Conservation (phyloP, 2,888 invertebrate species). For the Stenotaenia linearis region DNA sequence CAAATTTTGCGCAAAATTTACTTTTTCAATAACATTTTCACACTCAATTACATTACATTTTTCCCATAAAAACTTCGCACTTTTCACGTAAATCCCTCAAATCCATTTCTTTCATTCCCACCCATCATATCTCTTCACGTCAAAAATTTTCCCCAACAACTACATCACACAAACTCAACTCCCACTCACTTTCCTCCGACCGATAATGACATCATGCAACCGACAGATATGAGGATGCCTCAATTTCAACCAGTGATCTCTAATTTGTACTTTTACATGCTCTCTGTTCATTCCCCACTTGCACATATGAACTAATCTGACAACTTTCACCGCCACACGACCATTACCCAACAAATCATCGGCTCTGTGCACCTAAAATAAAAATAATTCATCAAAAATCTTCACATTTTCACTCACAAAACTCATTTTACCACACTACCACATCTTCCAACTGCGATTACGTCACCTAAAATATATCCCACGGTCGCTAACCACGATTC, state of each 20-base stretch:
- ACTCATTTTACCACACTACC: neutral
- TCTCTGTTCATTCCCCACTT: neutral
- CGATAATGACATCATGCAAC: neutral
- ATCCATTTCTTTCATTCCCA: no score
- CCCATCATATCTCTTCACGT: no score
- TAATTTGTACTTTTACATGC: neutral
- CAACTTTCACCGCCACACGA: neutral
- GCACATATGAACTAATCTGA: neutral
- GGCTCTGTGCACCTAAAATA: neutral
- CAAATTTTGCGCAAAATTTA: no score
- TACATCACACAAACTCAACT: no score
- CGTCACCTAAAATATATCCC: neutral
- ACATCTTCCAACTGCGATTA: neutral
- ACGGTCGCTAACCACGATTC: neutral
- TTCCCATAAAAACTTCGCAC: no score
- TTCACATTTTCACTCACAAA: neutral
- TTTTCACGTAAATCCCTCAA: no score
- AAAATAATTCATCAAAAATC: neutral
- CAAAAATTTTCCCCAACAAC: no score
- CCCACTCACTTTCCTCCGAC: neutral
- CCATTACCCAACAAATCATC: neutral
- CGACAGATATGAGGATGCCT: neutral
- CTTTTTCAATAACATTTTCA: no score
- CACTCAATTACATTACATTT: no score
- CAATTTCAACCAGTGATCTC: neutral